Conservation (phyloP, 35 echinoderm and acorn worm genomes). For the Ophioderma brevispina region DNA sequence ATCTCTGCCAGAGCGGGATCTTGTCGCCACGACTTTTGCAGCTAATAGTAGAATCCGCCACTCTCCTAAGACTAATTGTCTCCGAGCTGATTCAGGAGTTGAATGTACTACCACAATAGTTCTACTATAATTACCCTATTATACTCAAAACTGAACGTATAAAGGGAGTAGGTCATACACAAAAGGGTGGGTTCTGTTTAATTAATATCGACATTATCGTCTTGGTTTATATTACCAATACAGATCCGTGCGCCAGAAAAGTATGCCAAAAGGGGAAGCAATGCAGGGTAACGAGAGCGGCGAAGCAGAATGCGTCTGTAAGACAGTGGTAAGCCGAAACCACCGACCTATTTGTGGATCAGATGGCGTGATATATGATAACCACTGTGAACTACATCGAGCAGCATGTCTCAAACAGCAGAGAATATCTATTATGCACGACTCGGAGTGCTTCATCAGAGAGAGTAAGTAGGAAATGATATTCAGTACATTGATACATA, state of each 20-base stretch:
- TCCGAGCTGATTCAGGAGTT: no score
- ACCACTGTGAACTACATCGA: conserved; percentile 92
- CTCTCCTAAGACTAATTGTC: no score
- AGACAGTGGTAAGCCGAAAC: conserved; percentile 53
- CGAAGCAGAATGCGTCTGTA: conserved; percentile 75
- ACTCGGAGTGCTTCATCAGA: conserved; percentile 32
- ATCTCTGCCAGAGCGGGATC: no score
- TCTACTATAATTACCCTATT: no score
- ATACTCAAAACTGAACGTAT: no score
- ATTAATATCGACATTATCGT: no score
- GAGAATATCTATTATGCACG: conserved; percentile 59
- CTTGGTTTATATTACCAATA: not conserved
- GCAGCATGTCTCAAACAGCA: conserved; percentile 63
- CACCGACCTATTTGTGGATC: conserved; percentile 85
- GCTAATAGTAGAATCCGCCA: no score
- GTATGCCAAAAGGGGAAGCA: conserved; percentile 77
- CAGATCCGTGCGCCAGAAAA: conserved; percentile 52
- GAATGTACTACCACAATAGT: no score
- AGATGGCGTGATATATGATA: conserved; percentile 85
- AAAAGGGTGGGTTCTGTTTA: no score
- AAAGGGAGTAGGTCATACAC: no score
- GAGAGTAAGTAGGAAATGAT: not conserved
- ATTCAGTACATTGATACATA: no score
- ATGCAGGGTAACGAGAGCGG: conserved; percentile 55
- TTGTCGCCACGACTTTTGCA: no score